Evolutionary conservation across 2,888 invertebrate species (phyloP).

Genomic region (Caenorhabditis imperialis): DNA sequence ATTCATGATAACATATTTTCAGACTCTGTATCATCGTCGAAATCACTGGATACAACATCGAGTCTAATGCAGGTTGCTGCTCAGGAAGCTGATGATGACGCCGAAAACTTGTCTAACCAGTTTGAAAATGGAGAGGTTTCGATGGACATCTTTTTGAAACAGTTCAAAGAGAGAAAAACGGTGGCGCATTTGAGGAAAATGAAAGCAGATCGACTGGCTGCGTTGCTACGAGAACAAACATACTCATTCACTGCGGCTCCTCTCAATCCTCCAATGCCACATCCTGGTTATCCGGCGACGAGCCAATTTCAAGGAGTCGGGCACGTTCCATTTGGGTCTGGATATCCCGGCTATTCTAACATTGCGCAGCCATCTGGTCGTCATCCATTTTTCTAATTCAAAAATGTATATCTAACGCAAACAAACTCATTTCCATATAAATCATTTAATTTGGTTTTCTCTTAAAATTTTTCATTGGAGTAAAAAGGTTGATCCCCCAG

Average conservation of each 20-base stretch:
- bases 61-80: conserved; percentile 92
- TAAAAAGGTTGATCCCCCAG: too few relatives aligned
- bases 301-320: conserved; percentile 36
- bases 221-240: conserved; percentile 78
- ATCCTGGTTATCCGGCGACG: conserved; percentile 31
- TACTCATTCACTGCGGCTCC: conserved; percentile 26
- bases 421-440: conserved; percentile 3
- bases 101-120: conserved; percentile 82
- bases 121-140: conserved; percentile 80
- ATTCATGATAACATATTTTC: neutral
- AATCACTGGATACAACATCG: conserved; percentile 88
- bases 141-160: conserved; percentile 88
- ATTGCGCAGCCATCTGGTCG: conserved; percentile 28
- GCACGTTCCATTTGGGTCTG: conserved; percentile 37
- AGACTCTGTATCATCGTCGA: conserved; percentile 81
- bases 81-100: conserved; percentile 92
- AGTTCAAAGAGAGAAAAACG: conserved; percentile 86
- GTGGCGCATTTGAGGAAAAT: conserved; percentile 87
- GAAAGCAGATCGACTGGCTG: conserved; percentile 92
- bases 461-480: too few relatives aligned
- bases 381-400: conserved; percentile 48
- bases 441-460: neutral
- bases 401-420: too few relatives aligned
- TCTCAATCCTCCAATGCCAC: conserved; percentile 9
- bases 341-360: conserved; percentile 48